Evolutionary conservation across 2,113 vertebrate species (phyloP).

Genomic region (Cettia cetti): DNA sequence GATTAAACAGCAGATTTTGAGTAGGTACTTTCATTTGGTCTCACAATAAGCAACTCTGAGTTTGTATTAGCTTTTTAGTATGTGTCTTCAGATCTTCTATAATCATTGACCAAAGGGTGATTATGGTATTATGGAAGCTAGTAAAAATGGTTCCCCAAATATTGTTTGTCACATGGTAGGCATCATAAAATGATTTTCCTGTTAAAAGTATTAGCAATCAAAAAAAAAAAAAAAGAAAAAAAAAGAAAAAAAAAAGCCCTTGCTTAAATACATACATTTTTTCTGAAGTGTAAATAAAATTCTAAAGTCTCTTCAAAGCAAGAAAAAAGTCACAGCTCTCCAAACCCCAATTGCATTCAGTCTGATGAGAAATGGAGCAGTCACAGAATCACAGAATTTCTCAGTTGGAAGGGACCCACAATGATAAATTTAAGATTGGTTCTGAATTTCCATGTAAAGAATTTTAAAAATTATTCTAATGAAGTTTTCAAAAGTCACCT

Average conservation of each 20-base stretch:
- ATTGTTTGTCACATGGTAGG: neutral
- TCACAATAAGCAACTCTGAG: neutral
- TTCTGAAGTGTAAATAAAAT: neutral
- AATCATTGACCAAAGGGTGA: neutral
- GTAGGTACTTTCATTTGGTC: neutral
- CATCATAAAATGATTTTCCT: neutral
- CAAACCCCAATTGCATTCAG: neutral
- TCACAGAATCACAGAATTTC: neutral
- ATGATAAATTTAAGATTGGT: neutral
- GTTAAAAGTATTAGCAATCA: neutral
- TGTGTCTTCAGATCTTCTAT: neutral
- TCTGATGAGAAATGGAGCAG: neutral
- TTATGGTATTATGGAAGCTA: neutral
- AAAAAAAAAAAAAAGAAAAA: too few relatives aligned
- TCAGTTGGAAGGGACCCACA: neutral
- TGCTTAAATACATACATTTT: neutral
- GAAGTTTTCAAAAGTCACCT: neutral
- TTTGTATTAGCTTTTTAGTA: neutral
- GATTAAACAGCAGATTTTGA: neutral
- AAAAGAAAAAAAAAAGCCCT: accelerated
- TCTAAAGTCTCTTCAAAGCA: neutral
- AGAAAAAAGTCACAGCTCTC: accelerated
- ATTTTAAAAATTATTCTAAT: neutral
- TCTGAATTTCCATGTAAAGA: neutral
- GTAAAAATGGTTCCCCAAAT: neutral